Evolutionary conservation across 1,140 invertebrate genomes (phyloP), one percentile per base, ranked within the genome.

Genomic region (Aricia agestis): DNA sequence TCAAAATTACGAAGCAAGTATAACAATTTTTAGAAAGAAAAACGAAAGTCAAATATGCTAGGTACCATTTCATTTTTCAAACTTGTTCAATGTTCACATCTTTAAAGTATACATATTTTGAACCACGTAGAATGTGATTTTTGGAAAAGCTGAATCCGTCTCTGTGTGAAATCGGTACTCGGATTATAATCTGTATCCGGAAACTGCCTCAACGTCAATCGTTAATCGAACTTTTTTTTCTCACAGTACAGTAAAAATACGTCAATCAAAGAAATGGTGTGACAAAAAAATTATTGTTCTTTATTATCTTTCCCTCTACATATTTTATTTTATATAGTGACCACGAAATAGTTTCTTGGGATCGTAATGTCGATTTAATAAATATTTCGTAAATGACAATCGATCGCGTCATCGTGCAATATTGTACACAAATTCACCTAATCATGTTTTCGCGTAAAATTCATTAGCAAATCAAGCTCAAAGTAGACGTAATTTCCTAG

Each of bases 241-340:
- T 75, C 73, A 78, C 72, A 79, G 74, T 76, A 78, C 72, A 79
- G 79, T 74, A 79, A 82, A 83, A 87, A 87, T 84, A 84, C 82
- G 84, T 87, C 85, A 87, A 83, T 89, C 82, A 83, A 83, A 86
- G 80, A 83, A 86, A 89, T 89, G 86, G 81, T 84, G 82, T 86
- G 79, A 85, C 80, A 67, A 76, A 78, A 72, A 76, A 69, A 78
- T 73, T 79, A 78, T 73, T 79, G 76, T 79, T 81, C 77, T 83
- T 84, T 81, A 78, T 77, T 82, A 80, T 76, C 76, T 84, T 78
- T 77, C 72, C 78, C 77, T 85, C 66, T 72, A 71, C 80, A 80
- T n/a, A n/a, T n/a, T 80, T 81, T 81, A 78, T 76, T 77, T 18
- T 68, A 69, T 6, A 41, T 72, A 72, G 72, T 67, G 71, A 70